Evolutionary conservation across 1,140 invertebrate genomes (phyloP).

Genomic region (roundworm (Caenorhabditis elegans)): DNA sequence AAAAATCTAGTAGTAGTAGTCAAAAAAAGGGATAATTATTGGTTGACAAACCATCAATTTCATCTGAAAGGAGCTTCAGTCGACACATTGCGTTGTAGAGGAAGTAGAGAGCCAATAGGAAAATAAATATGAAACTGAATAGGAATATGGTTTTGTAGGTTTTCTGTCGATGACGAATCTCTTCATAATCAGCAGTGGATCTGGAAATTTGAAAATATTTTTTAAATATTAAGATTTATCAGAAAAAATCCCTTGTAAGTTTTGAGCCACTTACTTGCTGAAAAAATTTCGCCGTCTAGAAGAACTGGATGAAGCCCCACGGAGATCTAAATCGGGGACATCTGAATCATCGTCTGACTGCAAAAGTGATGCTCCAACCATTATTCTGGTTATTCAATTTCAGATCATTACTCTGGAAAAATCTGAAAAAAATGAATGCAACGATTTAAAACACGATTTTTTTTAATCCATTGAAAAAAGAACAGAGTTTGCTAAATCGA

Average conservation of each 20-base stretch:
- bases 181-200: background rate
- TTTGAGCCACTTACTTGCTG: background rate
- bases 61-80: background rate
- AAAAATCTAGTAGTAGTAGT: no score
- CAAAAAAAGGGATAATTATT: no score
- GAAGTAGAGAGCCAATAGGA: background rate
- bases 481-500: no score
- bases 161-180: constrained; percentile 22
- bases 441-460: background rate
- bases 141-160: constrained; percentile 17
- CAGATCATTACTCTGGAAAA: background rate
- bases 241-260: no score
- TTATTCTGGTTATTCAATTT: background rate
- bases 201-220: background rate
- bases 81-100: constrained; percentile 6
- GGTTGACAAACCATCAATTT: constrained; percentile 5
- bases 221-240: no score
- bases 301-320: background rate
- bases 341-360: constrained; percentile 21
- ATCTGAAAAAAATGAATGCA: background rate
- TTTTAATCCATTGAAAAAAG: no score
- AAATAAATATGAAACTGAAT: background rate
- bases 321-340: background rate
- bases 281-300: background rate
- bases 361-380: constrained; percentile 12